phyloP scores from a whole-genome alignment of 2,113 vertebrate species.

The Cinclus cinclus region DNA sequence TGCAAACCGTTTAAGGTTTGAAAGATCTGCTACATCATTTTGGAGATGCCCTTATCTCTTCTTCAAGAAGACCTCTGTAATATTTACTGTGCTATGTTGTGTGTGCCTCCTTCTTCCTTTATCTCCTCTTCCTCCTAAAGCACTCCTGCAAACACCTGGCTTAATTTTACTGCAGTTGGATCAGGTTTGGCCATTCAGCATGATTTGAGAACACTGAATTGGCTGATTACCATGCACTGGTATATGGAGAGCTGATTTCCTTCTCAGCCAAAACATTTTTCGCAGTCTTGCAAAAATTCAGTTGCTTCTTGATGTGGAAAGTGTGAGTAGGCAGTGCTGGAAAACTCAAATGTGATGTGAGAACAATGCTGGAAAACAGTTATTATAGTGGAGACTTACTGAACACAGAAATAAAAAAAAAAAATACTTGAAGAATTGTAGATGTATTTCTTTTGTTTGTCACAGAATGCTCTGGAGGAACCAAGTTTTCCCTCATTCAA shows the following conservation, averaged over 20 bases:
- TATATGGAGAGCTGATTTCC: neutral
- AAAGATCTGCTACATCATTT: neutral
- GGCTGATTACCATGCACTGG: neutral
- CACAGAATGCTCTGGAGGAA: neutral
- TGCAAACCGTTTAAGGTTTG: neutral
- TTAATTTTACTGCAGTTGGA: neutral
- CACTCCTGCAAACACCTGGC: neutral
- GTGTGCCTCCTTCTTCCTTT: neutral
- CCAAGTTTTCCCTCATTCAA: neutral
- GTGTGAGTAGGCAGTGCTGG: neutral
- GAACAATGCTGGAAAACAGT: slow-evolving; percentile 3
- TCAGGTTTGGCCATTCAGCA: neutral
- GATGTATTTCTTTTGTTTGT: neutral
- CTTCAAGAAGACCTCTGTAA: neutral
- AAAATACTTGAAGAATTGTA: neutral
- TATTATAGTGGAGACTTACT: neutral
- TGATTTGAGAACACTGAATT: neutral
- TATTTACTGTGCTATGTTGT: neutral
- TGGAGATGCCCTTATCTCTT: neutral
- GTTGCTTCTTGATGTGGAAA: neutral
- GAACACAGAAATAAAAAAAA: neutral
- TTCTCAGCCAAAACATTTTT: slow-evolving; percentile 15
- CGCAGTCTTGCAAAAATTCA: neutral
- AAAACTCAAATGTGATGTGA: neutral
- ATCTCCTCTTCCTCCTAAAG: neutral